Conservation (phyloP, 2,113 vertebrate genomes). For the Panurus biarmicus region DNA sequence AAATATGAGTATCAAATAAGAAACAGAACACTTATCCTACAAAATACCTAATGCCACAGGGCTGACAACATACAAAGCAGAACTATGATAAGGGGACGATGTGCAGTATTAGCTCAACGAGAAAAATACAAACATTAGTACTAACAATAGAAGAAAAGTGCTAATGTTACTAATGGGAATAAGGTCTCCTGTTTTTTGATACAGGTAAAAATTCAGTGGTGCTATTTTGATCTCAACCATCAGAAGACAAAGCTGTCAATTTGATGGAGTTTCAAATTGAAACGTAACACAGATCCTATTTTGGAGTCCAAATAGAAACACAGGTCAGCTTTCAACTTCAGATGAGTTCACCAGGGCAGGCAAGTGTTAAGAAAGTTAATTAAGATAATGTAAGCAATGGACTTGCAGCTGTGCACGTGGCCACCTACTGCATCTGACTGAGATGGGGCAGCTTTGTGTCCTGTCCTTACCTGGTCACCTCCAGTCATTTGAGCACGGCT, state of each 20-base stretch:
- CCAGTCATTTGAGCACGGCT: fast-evolving
- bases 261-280: not conserved
- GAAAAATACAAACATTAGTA: not conserved
- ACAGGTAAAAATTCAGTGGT: not conserved
- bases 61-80: not conserved
- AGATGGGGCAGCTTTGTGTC: not conserved
- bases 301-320: not conserved
- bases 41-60: not conserved
- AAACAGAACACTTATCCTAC: not conserved
- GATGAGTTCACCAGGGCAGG: not conserved
- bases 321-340: not conserved
- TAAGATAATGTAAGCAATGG: not conserved
- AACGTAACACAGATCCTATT: not conserved
- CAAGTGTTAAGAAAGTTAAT: not conserved
- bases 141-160: not conserved
- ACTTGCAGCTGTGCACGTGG: not conserved
- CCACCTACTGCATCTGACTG: not conserved
- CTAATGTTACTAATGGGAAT: not conserved
- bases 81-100: not conserved
- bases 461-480: not conserved
- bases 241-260: not conserved
- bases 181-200: not conserved
- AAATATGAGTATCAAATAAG: not conserved
- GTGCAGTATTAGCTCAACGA: not conserved
- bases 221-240: not conserved